A percentile compares a stretch with the other conserved stretches of the same genome.
phyloP scores from a whole-genome alignment of 2,113 vertebrate species.

The Lagopus leucura region DNA sequence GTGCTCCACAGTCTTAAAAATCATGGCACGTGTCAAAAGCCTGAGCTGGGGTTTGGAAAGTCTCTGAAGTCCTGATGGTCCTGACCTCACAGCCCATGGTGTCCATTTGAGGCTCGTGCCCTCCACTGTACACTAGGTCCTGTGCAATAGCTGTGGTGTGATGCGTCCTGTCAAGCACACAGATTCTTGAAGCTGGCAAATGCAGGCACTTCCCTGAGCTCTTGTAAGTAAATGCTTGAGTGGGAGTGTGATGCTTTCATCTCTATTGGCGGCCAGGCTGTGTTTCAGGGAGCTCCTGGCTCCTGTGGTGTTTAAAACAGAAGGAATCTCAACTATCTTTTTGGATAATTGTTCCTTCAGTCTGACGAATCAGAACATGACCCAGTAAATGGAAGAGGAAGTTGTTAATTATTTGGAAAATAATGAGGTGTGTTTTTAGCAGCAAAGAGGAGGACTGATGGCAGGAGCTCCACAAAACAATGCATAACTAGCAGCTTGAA shows the following conservation, averaged over 20 bases:
- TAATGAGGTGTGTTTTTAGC: constrained; percentile 16
- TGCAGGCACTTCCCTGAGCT: neutral
- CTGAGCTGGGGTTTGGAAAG: neutral
- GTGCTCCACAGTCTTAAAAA: neutral
- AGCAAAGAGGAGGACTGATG: neutral
- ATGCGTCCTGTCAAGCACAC: neutral
- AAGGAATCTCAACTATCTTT: neutral
- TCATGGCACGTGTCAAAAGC: neutral
- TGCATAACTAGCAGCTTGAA: neutral
- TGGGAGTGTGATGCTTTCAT: neutral
- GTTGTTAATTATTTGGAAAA: neutral
- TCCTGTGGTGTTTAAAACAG: neutral
- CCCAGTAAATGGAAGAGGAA: neutral
- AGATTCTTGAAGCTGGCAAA: neutral
- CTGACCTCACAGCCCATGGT: neutral
- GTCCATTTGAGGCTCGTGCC: neutral
- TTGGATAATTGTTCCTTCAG: neutral
- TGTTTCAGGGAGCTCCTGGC: neutral
- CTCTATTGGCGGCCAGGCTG: neutral
- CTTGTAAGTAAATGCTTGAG: neutral
- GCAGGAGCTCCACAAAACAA: neutral
- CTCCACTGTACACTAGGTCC: neutral
- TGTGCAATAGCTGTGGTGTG: neutral
- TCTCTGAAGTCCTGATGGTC: neutral
- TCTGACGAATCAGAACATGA: neutral